These are phyloP conservation scores for Perca fluviatilis DNA, from an alignment of 2,113 vertebrate genomes.

Conservation along the genomic window DNA sequence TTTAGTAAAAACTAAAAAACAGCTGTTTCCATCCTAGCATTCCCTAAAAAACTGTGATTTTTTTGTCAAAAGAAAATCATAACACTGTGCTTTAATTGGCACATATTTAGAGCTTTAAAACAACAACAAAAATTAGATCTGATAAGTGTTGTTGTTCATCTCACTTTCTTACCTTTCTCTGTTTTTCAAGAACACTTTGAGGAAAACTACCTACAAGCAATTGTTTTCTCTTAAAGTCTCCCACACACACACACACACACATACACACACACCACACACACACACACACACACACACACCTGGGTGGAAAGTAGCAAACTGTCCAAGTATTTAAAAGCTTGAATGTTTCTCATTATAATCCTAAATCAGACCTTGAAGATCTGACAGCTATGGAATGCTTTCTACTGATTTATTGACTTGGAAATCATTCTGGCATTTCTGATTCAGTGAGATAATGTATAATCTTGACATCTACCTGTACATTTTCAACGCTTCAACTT, in stretches of 20 bases:
- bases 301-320: constrained; percentile 23
- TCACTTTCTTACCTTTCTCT: constrained; percentile 18
- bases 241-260: constrained; percentile 15
- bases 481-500: constrained; percentile 17
- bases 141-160: constrained; percentile 28
- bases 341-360: constrained; percentile 51
- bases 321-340: constrained; percentile 48
- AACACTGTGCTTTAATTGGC: not conserved
- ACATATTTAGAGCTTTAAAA: not conserved
- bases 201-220: constrained; percentile 27
- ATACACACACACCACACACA: constrained; percentile 31
- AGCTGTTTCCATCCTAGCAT: not conserved
- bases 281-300: constrained; percentile 20
- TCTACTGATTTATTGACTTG: constrained; percentile 37
- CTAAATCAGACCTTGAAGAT: constrained; percentile 50
- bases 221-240: constrained; percentile 1
- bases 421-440: constrained; percentile 56
- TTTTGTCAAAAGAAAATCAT: constrained; percentile 7
- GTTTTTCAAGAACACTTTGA: constrained; percentile 36
- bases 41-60: not conserved
- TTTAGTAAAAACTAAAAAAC: constrained; percentile 11
- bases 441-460: constrained; percentile 53
- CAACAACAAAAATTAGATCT: not conserved
- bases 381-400: constrained; percentile 35
- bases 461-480: constrained; percentile 44